Conservation (phyloP, 2,797 vertebrate genomes). For the Salmo trutta region DNA sequence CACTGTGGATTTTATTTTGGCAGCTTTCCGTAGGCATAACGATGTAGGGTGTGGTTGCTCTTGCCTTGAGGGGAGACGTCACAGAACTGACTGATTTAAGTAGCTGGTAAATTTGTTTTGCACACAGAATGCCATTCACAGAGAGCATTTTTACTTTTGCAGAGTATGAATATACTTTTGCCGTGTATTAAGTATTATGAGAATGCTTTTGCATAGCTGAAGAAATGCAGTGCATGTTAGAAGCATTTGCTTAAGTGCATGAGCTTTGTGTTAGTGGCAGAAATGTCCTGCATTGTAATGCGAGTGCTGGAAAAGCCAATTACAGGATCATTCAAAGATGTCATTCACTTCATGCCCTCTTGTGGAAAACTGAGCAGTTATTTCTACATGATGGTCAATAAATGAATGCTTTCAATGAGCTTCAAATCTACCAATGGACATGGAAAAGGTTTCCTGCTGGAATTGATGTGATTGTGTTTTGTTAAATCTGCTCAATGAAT, state of each 20-base stretch:
- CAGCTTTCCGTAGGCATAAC: not conserved
- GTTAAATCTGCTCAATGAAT: not conserved
- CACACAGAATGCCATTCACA: not conserved
- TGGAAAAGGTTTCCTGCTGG: not conserved
- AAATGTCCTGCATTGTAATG: not conserved
- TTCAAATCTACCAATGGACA: not conserved
- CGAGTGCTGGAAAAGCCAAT: not conserved
- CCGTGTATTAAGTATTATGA: no score
- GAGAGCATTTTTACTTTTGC: not conserved
- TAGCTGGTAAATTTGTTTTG: not conserved
- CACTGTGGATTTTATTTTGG: not conserved
- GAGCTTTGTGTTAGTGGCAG: not conserved
- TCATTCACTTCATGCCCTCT: not conserved
- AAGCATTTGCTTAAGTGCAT: not conserved
- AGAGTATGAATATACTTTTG: not conserved
- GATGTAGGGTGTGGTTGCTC: not conserved
- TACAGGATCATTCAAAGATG: not conserved
- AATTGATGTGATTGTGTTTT: slow-evolving; percentile 7
- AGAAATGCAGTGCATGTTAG: not conserved
- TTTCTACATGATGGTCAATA: not conserved
- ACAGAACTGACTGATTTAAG: not conserved
- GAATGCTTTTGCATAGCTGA: not conserved
- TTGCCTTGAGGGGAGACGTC: not conserved
- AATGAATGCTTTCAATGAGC: not conserved
- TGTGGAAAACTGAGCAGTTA: not conserved